These are phyloP conservation scores for Drosophila birchii DNA, from an alignment of 2,888 invertebrate genomes.

Conservation along the genomic window DNA sequence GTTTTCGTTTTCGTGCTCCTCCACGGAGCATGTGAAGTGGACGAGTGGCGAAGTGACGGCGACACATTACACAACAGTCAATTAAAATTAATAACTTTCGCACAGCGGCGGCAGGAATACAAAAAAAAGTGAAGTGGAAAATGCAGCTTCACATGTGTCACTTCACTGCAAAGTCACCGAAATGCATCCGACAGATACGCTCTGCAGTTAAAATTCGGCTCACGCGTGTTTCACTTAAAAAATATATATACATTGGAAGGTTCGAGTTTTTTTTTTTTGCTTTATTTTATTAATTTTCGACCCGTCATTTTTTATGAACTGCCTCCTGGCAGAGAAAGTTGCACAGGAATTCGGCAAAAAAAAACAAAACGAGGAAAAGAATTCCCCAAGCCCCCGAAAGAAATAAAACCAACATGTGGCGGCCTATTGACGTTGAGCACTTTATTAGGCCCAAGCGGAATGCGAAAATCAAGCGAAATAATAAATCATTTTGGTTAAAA, in stretches of 20 bases:
- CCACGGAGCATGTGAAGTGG: constrained; percentile 61
- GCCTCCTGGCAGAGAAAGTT: constrained; percentile 51
- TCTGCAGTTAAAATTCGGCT: constrained; percentile 50
- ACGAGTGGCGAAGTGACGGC: constrained; percentile 62
- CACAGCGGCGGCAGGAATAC: constrained; percentile 46
- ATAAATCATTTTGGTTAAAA: constrained; percentile 44
- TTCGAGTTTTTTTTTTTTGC: constrained; percentile 20
- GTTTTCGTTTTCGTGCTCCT: constrained; percentile 27
- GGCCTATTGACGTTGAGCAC: constrained; percentile 58
- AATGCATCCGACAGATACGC: constrained; percentile 76
- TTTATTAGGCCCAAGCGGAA: constrained; percentile 64
- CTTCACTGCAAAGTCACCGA: constrained; percentile 48
- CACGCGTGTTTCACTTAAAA: constrained; percentile 71
- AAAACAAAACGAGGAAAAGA: neutral
- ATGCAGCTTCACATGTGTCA: constrained; percentile 67
- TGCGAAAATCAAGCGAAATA: constrained; percentile 32
- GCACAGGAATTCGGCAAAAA: constrained; percentile 15
- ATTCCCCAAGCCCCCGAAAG: constrained; percentile 17
- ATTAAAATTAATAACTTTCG: constrained; percentile 81
- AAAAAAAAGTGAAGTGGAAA: constrained; percentile 18
- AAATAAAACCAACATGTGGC: constrained; percentile 44
- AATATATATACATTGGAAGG: neutral
- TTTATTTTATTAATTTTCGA: constrained; percentile 65
- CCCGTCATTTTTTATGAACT: constrained; percentile 64
- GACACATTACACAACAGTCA: constrained; percentile 77